Evolutionary conservation across 2,797 vertebrate genomes (phyloP).

Genomic region (Anguilla megastoma): DNA sequence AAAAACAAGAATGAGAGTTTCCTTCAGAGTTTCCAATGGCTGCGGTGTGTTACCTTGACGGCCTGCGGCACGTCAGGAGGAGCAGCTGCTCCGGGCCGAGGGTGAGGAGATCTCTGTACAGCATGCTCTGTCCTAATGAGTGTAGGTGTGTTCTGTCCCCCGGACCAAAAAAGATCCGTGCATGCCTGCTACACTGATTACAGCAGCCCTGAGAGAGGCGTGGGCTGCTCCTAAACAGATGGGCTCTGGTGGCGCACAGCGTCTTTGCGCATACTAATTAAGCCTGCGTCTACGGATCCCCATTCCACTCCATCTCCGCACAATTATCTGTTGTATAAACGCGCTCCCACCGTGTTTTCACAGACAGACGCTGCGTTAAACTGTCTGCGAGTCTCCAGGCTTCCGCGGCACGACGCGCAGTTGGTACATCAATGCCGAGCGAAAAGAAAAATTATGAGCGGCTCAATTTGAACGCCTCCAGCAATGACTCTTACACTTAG

Average conservation of each 20-base stretch:
- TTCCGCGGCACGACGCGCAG: not conserved
- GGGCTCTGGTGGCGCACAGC: constrained; percentile 77
- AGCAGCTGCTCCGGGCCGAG: not conserved
- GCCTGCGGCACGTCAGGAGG: not conserved
- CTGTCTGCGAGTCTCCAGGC: constrained; percentile 2
- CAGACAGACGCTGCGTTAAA: not conserved
- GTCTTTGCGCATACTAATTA: constrained; percentile 73
- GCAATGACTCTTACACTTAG: not conserved
- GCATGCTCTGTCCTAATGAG: constrained; percentile 3
- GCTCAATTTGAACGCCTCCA: not conserved
- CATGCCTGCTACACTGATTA: constrained; percentile 77
- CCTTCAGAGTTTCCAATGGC: not conserved
- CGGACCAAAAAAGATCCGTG: constrained; percentile 40
- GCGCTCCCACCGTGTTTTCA: not conserved
- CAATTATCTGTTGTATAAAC: not conserved
- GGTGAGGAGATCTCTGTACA: not conserved
- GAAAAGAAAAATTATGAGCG: not conserved
- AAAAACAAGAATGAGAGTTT: not conserved
- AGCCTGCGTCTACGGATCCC: not conserved
- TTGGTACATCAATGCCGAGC: not conserved
- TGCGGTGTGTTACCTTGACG: not conserved
- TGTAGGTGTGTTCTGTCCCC: not conserved
- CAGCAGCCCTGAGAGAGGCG: constrained; percentile 72
- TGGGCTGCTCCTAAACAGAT: constrained; percentile 80
- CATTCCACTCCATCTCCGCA: not conserved